phyloP scores from a whole-genome alignment of 2,113 vertebrate genomes.

The Spizaetus ornatus region DNA sequence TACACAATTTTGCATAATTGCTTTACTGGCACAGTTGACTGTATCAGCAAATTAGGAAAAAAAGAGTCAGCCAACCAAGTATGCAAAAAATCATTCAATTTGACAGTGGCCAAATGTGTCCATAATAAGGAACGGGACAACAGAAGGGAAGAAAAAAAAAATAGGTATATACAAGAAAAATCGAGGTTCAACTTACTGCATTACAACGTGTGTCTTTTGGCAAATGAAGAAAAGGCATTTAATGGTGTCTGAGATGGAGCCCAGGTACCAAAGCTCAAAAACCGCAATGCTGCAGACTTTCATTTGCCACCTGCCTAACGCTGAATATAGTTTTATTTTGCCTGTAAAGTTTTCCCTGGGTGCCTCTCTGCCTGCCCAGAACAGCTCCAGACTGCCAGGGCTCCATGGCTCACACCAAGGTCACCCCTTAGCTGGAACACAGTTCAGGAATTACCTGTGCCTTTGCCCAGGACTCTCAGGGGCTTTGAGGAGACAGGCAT shows the following conservation, averaged over 20 bases:
- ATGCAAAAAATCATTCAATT: constrained; percentile 23
- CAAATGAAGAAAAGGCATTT: not conserved
- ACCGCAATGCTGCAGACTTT: not conserved
- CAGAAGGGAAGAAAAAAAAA: not conserved
- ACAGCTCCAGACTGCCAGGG: not conserved
- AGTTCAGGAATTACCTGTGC: not conserved
- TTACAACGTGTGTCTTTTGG: not conserved
- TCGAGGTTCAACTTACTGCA: not conserved
- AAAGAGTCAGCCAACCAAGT: constrained; percentile 5
- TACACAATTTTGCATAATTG: constrained; percentile 36
- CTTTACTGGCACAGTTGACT: constrained; percentile 40
- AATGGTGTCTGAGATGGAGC: not conserved
- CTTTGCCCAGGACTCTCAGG: not conserved
- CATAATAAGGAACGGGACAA: not conserved
- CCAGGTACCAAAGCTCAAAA: not conserved
- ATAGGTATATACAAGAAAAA: not conserved
- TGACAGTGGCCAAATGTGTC: constrained; percentile 16
- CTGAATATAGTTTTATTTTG: not conserved
- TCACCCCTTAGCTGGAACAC: not conserved
- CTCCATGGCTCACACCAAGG: not conserved
- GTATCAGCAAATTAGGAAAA: constrained; percentile 15
- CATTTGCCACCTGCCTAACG: not conserved
- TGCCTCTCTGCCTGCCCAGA: not conserved
- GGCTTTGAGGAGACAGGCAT: not conserved
- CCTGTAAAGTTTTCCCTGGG: not conserved